phyloP scores from a whole-genome alignment of 2,113 vertebrate genomes.

The Gracilinanus agilis region DNA sequence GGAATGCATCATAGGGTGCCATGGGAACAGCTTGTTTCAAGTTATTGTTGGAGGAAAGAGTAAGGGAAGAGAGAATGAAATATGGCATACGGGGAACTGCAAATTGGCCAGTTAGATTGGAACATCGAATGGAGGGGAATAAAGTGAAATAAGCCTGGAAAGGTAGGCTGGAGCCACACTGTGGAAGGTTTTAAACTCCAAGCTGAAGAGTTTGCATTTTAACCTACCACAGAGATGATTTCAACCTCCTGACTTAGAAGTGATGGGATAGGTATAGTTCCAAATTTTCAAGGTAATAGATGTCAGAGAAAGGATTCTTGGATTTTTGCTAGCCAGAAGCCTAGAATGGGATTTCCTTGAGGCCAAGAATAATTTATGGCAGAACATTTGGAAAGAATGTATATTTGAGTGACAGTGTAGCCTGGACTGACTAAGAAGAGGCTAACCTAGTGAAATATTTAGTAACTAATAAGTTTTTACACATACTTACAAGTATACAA shows the following conservation, averaged over 20 bases:
- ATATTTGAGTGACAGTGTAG: neutral
- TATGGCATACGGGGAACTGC: neutral
- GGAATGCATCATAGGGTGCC: neutral
- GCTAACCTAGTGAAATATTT: slow-evolving; percentile 39
- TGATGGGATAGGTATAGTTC: slow-evolving; percentile 18
- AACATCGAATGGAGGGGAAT: neutral
- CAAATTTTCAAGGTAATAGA: slow-evolving; percentile 69
- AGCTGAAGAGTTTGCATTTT: neutral
- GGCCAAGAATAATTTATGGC: slow-evolving; percentile 47
- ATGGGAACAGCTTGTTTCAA: neutral
- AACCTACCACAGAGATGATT: slow-evolving; percentile 61
- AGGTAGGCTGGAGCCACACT: neutral
- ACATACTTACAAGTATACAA: slow-evolving; percentile 25
- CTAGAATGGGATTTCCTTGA: slow-evolving; percentile 54
- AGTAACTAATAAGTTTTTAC: slow-evolving; percentile 42
- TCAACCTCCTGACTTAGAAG: slow-evolving; percentile 66
- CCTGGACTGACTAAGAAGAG: slow-evolving; percentile 51
- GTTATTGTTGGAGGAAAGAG: neutral
- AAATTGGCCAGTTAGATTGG: neutral
- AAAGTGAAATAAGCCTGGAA: neutral
- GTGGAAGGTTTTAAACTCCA: neutral
- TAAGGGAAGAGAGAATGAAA: neutral
- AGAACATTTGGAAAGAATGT: slow-evolving; percentile 54
- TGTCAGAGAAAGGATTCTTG: slow-evolving; percentile 66
- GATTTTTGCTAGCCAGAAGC: slow-evolving; percentile 55